phyloP scores from a whole-genome alignment of 2,113 vertebrate genomes.

The Prionailurus bengalensis region DNA sequence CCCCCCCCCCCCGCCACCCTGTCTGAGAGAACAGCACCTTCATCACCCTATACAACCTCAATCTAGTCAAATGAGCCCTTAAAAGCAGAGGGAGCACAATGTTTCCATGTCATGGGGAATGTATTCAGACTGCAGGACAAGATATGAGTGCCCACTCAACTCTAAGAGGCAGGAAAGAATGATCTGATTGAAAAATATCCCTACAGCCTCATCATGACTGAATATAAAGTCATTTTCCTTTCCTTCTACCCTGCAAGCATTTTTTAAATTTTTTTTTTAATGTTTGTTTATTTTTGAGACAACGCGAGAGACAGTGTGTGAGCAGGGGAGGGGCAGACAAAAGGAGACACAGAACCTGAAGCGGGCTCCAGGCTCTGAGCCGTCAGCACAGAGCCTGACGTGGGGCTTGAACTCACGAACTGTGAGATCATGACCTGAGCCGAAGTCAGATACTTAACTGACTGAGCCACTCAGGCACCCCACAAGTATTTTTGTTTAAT shows the following conservation, averaged over 20 bases:
- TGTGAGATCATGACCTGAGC: no score
- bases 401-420: no score
- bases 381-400: no score
- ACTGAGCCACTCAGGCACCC: no score
- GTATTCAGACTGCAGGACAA: neutral
- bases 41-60: neutral
- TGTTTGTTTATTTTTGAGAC: no score
- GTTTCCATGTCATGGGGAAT: neutral
- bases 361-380: no score
- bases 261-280: no score
- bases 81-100: neutral
- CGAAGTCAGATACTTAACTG: no score
- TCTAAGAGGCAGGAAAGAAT: neutral
- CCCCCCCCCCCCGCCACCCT: accelerated
- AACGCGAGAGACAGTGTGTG: no score
- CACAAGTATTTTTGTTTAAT: neutral
- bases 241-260: neutral
- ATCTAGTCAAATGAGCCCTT: neutral
- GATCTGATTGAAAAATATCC: neutral
- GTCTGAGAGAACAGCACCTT: neutral
- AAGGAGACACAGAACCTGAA: no score
- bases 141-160: neutral
- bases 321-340: no score
- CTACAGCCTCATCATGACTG: neutral
- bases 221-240: neutral